A percentile compares a stretch with the other conserved stretches of the same genome.
Evolutionary conservation across 2,888 invertebrate species (phyloP).

Genomic region (Tetanocera ferruginea): DNA sequence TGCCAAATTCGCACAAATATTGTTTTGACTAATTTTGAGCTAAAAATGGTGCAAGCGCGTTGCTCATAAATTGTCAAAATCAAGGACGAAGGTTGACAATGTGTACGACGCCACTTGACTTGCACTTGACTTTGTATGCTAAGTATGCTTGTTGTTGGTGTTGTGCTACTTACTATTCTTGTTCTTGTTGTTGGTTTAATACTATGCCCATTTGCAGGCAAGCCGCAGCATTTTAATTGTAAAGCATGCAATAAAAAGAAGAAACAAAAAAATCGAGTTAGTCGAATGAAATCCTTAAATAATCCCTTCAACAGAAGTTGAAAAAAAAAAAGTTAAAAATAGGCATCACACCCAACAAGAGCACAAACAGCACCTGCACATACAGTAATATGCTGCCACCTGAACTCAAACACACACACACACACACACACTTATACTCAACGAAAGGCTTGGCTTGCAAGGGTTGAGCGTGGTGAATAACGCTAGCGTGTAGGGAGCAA

Average conservation of each 20-base stretch:
- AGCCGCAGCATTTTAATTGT: not conserved
- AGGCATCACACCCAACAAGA: too few relatives aligned
- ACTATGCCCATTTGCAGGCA: not conserved
- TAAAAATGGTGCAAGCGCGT: not conserved
- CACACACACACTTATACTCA: too few relatives aligned
- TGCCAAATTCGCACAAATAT: not conserved
- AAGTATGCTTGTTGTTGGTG: not conserved
- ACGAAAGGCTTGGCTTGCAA: too few relatives aligned
- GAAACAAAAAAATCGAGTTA: not conserved
- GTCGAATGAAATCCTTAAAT: not conserved
- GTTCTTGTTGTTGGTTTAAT: not conserved
- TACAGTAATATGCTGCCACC: too few relatives aligned
- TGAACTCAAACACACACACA: too few relatives aligned
- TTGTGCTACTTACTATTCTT: not conserved
- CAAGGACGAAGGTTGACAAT: not conserved
- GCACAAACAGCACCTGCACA: too few relatives aligned
- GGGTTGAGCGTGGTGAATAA: too few relatives aligned
- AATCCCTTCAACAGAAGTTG: not conserved
- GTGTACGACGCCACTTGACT: not conserved
- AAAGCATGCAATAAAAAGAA: not conserved
- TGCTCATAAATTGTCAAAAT: constrained; percentile 15
- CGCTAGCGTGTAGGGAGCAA: too few relatives aligned
- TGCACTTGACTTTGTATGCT: constrained; percentile 1
- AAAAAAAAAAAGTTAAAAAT: too few relatives aligned
- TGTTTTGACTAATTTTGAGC: too few relatives aligned